Evolutionary conservation across 2,113 vertebrate species (phyloP), one percentile per base, ranked within the genome.

Genomic region (Pygathrix nemaeus): DNA sequence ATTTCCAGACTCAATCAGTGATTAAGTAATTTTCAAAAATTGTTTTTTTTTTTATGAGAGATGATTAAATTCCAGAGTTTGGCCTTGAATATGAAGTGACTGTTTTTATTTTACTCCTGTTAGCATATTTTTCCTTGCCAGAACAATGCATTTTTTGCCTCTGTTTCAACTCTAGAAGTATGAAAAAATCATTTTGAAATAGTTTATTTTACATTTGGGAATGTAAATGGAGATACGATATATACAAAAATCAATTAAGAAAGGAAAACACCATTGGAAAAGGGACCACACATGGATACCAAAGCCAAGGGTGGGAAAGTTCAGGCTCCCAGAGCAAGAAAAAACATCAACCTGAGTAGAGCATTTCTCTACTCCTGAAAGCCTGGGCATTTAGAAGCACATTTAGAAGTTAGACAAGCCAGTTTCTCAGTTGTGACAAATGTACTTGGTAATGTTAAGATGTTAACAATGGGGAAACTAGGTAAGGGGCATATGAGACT

Each of bases 181-280:
- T 64, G 57, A 89, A 97, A 64, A 93, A 93, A 59, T 83, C 64
- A 90, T 52, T 94, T 88, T 96, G 66, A 97, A 72, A 93, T 70
- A 45, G 61, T 97, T 97, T 75, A n/a, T 90, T 96, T 97, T 96
- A 95, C 61, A 88, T 55, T 48, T 79, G 86, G 95, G 81, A 91
- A 70, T 68, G 35, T 97, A 93, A 92, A 78, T 25, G 50, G 84
- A 97, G 90, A 89, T 61, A 25, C 20, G 8, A 18, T 30, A 81
- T 79, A 94, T 61, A 90, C 10, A 85, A 95, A 96, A 95, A 73
- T 80, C 73, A 82, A 95, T n/a, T 59, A 84, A 88, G n/a, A 95
- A 76, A 96, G 73, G 50, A 96, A 96, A 96, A 78, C 59, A 80
- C 13, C 4, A 3, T 38, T 72, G 94, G 61, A 94, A 25, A 59